Percentiles rank a stretch among this genome's conserved stretches.
Evolutionary conservation across 1,140 invertebrate genomes (phyloP).

Genomic region (Dendroctonus valens): DNA sequence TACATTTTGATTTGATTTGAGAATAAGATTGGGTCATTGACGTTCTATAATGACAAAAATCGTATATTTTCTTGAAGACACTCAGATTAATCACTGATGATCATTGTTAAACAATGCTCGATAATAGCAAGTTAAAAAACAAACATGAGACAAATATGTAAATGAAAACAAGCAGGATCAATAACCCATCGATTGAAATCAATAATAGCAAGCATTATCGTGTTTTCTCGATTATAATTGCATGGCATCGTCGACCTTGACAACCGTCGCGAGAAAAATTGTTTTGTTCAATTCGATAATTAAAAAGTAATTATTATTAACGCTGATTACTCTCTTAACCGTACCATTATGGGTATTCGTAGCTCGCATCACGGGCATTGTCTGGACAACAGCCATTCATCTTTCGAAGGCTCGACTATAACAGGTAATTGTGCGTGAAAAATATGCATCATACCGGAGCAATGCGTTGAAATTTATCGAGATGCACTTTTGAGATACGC

Average conservation of each 20-base stretch:
- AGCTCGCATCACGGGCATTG: constrained; percentile 18
- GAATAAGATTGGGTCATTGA: too few species aligned
- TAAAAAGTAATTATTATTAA: constrained; percentile 24
- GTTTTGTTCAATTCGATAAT: constrained; percentile 16
- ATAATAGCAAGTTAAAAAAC: too few species aligned
- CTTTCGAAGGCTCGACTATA: constrained; percentile 7
- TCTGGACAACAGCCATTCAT: constrained; percentile 23
- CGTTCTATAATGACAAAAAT: too few species aligned
- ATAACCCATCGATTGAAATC: neutral
- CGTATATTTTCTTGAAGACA: too few species aligned
- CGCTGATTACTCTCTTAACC: constrained; percentile 6
- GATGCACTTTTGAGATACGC: neutral
- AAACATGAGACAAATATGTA: too few species aligned
- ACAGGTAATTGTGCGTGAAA: constrained; percentile 10
- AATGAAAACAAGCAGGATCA: too few species aligned
- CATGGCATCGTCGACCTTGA: constrained; percentile 11
- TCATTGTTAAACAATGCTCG: too few species aligned
- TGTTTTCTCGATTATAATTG: constrained; percentile 12
- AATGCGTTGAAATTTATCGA: neutral
- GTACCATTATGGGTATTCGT: constrained; percentile 22
- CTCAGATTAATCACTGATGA: too few species aligned
- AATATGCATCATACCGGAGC: constrained; percentile 16
- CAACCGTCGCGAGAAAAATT: constrained; percentile 10
- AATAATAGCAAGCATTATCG: constrained; percentile 4
- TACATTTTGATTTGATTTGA: too few species aligned